Conservation (phyloP, 1,140 invertebrate species). For the Drosophila parvula region DNA sequence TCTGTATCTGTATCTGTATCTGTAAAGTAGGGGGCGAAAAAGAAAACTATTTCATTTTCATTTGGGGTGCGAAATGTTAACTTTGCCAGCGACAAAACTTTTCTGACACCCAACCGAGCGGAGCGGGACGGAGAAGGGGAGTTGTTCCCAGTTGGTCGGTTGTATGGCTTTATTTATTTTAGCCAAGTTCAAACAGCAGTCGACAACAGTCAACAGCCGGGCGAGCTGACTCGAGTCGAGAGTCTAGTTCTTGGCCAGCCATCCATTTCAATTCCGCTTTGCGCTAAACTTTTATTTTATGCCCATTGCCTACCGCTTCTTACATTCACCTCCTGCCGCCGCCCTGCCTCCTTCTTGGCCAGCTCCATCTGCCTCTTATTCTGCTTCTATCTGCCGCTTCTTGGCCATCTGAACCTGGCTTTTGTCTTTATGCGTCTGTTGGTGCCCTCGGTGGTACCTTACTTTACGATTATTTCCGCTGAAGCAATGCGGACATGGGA, state of each 20-base stretch:
- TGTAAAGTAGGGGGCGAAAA: conserved; percentile 24
- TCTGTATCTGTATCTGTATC: conserved; percentile 29
- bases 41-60: conserved; percentile 74
- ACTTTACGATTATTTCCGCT: conserved; percentile 82
- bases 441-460: conserved; percentile 58
- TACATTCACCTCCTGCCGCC: conserved; percentile 15
- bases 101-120: conserved; percentile 59
- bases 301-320: conserved; percentile 55
- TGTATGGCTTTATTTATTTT: conserved; percentile 82
- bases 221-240: conserved; percentile 25
- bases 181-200: conserved; percentile 75
- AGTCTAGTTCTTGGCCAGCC: conserved; percentile 67
- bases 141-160: conserved; percentile 53
- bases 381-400: conserved; percentile 22
- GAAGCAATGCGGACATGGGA: conserved; percentile 70
- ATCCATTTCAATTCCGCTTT: conserved; percentile 74
- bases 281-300: conserved; percentile 78
- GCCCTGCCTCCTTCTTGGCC: conserved; percentile 16
- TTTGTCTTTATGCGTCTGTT: conserved; percentile 52
- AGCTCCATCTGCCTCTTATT: conserved; percentile 14
- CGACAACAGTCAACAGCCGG: conserved; percentile 48
- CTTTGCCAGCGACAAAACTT: conserved; percentile 59
- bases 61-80: conserved; percentile 62
- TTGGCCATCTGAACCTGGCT: conserved; percentile 43
- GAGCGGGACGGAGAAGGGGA: conserved; percentile 32